Percentiles rank a stretch among this genome's conserved stretches.
phyloP scores from a whole-genome alignment of 1,140 invertebrate genomes.

The Heliothis virescens region DNA sequence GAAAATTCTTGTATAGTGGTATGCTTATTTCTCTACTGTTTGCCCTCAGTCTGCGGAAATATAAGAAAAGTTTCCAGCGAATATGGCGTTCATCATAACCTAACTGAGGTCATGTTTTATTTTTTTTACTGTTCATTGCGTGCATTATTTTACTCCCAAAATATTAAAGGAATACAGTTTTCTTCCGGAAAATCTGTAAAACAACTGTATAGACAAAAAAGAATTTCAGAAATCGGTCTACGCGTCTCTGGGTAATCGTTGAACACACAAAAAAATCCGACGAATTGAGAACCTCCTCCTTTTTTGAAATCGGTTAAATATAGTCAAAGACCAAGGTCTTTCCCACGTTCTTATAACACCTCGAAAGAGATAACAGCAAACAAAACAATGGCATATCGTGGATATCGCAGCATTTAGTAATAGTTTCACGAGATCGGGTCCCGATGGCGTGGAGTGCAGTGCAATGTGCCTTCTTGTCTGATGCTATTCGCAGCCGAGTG shows the following conservation, averaged over 20 bases:
- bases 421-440: conserved; percentile 3
- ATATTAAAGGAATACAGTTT: background rate
- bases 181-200: too few species aligned
- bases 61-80: background rate
- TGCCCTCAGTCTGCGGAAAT: background rate
- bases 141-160: too few species aligned
- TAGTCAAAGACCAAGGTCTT: too few species aligned
- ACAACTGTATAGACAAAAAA: too few species aligned
- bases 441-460: conserved; percentile 25
- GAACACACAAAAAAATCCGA: too few species aligned
- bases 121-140: too few species aligned
- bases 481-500: conserved; percentile 24
- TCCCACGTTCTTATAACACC: conserved; percentile 7
- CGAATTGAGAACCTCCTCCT: too few species aligned
- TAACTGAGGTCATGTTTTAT: background rate
- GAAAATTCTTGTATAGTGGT: too few species aligned
- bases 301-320: too few species aligned
- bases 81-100: background rate
- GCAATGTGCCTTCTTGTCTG: conserved; percentile 4
- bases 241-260: too few species aligned
- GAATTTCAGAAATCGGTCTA: too few species aligned
- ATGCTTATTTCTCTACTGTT: too few species aligned
- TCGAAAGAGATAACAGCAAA: conserved; percentile 1
- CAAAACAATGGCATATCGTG: conserved; percentile 2
- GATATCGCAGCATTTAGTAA: conserved; percentile 11